A percentile compares a stretch with the other conserved stretches of the same genome.
phyloP scores from a whole-genome alignment of 2,888 invertebrate species.

The Quadriops clusia region DNA sequence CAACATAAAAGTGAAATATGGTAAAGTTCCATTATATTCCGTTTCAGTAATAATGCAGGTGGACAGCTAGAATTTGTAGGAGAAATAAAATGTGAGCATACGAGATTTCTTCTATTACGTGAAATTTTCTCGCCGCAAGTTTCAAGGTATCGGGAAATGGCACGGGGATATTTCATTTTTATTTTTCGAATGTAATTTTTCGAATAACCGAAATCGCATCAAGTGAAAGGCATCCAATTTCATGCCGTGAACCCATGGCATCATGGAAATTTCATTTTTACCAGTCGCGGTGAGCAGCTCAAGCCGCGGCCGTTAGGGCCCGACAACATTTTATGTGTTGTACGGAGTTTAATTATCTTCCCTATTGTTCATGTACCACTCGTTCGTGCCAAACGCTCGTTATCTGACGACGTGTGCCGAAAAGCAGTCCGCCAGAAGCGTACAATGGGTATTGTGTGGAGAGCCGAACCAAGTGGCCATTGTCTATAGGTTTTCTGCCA shows the following conservation, averaged over 20 bases:
- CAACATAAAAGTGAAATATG: too few species aligned
- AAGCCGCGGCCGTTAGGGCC: conserved; percentile 2
- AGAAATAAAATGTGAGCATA: too few species aligned
- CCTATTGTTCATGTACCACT: conserved; percentile 15
- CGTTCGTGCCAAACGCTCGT: conserved; percentile 22
- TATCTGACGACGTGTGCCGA: conserved; percentile 23
- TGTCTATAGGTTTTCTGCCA: conserved; percentile 16
- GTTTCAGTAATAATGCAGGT: too few species aligned
- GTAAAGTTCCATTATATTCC: too few species aligned
- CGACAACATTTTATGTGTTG: conserved; percentile 12
- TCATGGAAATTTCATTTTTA: conserved; percentile 5
- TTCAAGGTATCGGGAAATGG: too few species aligned
- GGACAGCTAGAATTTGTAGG: too few species aligned
- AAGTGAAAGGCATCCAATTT: conserved; percentile 7
- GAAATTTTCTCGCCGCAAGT: too few species aligned
- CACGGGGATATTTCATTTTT: not conserved
- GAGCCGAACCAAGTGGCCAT: conserved; percentile 18
- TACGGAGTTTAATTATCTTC: conserved; percentile 17
- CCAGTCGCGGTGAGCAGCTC: too few species aligned
- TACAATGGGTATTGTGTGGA: conserved; percentile 21
- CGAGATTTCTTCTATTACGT: too few species aligned
- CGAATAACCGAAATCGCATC: not conserved
- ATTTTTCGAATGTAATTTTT: conserved; percentile 4
- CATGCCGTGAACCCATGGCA: conserved; percentile 7
- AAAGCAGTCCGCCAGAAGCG: conserved; percentile 21